Conservation (phyloP, 2,113 vertebrate species). For the Rhinogobius similis region DNA sequence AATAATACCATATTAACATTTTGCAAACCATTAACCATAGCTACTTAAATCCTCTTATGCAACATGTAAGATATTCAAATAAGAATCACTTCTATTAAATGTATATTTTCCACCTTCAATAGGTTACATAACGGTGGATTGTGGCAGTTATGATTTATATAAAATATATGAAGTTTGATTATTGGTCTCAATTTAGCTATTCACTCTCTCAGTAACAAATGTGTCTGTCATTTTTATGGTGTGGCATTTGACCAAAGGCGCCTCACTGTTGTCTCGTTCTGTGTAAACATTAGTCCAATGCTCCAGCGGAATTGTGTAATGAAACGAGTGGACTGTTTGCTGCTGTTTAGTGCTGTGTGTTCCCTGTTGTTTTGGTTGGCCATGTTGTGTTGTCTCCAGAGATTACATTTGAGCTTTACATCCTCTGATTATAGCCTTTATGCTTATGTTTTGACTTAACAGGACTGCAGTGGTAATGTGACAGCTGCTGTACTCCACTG, state of each 20-base stretch:
- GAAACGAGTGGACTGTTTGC: not conserved
- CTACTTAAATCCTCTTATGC: no score
- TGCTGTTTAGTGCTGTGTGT: not conserved
- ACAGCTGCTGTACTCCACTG: conserved; percentile 9
- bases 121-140: no score
- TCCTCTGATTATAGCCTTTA: conserved; percentile 28
- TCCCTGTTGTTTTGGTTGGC: not conserved
- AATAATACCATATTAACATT: not conserved
- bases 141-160: no score
- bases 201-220: no score
- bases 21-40: not conserved
- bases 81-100: no score
- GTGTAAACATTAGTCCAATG: not conserved
- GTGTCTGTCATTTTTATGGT: no score
- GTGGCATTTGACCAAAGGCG: no score
- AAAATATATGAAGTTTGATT: no score
- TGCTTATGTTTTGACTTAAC: conserved; percentile 8
- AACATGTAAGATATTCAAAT: no score
- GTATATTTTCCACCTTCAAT: no score
- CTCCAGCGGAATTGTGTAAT: not conserved
- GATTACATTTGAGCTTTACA: conserved; percentile 20
- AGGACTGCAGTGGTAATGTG: not conserved
- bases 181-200: no score
- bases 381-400: conserved; percentile 11
- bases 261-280: no score